Base-by-base conservation (phyloP, 2,797 vertebrate species). In the Gouania willdenowi region DNA sequence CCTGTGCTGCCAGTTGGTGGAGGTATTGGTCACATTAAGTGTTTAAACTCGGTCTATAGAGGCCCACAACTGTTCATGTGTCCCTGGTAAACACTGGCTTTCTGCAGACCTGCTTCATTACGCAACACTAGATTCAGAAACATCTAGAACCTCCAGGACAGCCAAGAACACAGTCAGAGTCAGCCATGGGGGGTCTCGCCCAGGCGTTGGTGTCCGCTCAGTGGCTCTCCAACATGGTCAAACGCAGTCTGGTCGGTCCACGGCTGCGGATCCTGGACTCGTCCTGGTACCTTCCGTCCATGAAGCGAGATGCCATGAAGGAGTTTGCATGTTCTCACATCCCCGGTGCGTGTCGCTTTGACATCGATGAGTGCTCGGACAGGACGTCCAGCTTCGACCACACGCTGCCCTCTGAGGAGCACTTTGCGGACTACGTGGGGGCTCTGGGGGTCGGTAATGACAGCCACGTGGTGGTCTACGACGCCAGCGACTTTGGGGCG, bases 401-500 rank as follows among this genome's bases (percentile, higher is more conserved):
- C 51, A 92, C 86, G 87, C 75, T 95, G 39, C 93, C 94, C 14
- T 76, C 56, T 0, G 79, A 88, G 55, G 40, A 56, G 1, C 36
- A 60, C 5, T 94, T 95, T 6, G 82, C 89, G 0, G 76, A 89
- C 13, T 95, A 93, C 0, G 91, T 90, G 15, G 88, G 89, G 0
- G 39, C 37, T 3, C 60, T 97, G 63, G 93, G 94, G 5, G 76
- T 95, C 14, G 55, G 86, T 26, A 90, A 84, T 2, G 33, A 84
- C 33, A 93, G 88, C 0, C 93, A 94, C 0, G 92, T 97, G 4
- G 90, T 97, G 16, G 89, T 97, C 15, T 96, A 97, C 5, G 94
- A 97, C 1, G 86, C 89, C 11, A 93, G 93, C 20, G 13, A 91
- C 21, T 58, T 89, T 30, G 94, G 93, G 11, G 14, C 26, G 0